phyloP scores from a whole-genome alignment of 2,888 invertebrate genomes.

The Acanthopleura granulata region DNA sequence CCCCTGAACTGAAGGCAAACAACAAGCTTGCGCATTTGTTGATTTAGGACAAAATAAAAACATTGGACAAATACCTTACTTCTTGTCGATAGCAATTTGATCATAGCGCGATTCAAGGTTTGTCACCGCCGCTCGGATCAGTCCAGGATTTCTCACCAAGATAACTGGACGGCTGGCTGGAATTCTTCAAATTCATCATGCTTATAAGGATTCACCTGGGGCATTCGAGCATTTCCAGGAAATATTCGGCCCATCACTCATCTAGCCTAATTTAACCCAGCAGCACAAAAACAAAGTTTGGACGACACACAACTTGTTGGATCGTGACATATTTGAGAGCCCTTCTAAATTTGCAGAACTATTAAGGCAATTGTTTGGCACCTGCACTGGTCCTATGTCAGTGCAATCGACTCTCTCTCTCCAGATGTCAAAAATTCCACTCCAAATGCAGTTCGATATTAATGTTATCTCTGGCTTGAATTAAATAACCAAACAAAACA shows the following conservation, averaged over 20 bases:
- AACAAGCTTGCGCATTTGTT: conserved; percentile 21
- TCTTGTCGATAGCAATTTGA: conserved; percentile 4
- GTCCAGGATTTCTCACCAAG: conserved; percentile 1
- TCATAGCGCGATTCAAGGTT: conserved; percentile 17
- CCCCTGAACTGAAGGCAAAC: conserved; percentile 3
- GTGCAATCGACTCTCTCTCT: too few species aligned
- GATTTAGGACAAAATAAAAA: conserved; percentile 17
- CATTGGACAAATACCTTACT: conserved; percentile 19
- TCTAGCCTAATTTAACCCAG: conserved; percentile 15
- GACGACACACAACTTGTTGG: conserved; percentile 11
- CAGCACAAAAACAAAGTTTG: conserved; percentile 17
- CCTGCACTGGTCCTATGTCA: neutral
- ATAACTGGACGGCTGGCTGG: neutral
- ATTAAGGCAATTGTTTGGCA: conserved; percentile 17
- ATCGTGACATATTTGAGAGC: conserved; percentile 6
- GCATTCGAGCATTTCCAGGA: neutral
- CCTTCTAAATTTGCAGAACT: conserved; percentile 16
- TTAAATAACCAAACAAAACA: too few species aligned
- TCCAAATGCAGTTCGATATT: too few species aligned
- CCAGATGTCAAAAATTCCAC: too few species aligned
- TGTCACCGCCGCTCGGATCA: neutral
- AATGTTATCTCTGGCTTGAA: too few species aligned
- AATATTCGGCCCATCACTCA: conserved; percentile 1
- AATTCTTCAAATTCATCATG: conserved; percentile 12
- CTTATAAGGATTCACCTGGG: conserved; percentile 1